Base-by-base conservation (phyloP, 2,113 vertebrate species). In the Mola mola region DNA sequence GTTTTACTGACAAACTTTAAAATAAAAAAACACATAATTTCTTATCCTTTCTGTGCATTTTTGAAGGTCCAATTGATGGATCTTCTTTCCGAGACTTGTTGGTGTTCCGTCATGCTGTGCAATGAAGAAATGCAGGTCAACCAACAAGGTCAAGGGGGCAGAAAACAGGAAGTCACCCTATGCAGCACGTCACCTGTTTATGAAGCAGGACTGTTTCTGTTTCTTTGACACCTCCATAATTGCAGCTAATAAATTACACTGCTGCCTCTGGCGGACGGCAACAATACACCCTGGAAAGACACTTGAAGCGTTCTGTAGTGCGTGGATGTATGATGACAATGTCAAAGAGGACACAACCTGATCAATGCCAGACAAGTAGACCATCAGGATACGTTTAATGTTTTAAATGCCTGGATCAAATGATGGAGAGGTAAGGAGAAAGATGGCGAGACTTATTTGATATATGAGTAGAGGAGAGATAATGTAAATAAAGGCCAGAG, bases 151-250 rank as follows among this genome's bases (percentile, higher is more conserved):
- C 61, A 58, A 25, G 8, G 2, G 60, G 50, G 28, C 66, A 42
- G 28, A 71, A 72, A 72, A 66, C 66, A 82, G 72, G 72, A 83
- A 84, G 66, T 73, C 3, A 49, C 44, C 47, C 2, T 17, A 44
- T 11, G 28, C 29, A 36, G 31, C 49, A 10, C 9, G 62, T 75
- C 60, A 49, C 68, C 17, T 13, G 17, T 81, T 79, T 55, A 73
- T 58, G 3, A 25, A 43, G 47, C 63, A 34, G 50, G 49, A 41
- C 78, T 86, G 78, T 63, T 83, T 81, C 73, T 66, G 56, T 74
- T 81, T 66, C 41, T 74, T 72, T 82, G 64, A 79, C 82, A 85
- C 79, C 82, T 87, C 50, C 10, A 12, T 85, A 83, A 86, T 86
- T 83, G 61, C 64, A 34, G 8, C 47, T 74, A 68, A 79, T 84